Percentiles rank a stretch among this genome's conserved stretches.
phyloP scores from a whole-genome alignment of 2,797 vertebrate genomes.

The Myotis pilosus region DNA sequence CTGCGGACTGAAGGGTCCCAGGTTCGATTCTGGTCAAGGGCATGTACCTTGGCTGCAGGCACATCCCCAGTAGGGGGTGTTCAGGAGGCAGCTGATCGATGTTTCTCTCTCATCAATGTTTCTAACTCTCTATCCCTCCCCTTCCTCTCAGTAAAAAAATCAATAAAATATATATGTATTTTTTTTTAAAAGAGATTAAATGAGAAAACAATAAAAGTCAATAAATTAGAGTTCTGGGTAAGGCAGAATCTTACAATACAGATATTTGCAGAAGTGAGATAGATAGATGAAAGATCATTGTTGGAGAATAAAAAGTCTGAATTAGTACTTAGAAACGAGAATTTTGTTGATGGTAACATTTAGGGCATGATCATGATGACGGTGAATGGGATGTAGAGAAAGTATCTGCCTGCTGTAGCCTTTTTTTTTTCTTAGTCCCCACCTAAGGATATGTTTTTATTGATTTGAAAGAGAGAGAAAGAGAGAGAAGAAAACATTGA shows the following conservation, averaged over 20 bases:
- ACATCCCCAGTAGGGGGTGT: no score
- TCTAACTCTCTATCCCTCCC: no score
- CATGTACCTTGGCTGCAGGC: no score
- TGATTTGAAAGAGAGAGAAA: background rate
- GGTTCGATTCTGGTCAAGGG: no score
- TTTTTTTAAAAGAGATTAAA: background rate
- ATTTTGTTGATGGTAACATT: background rate
- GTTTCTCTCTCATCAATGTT: no score
- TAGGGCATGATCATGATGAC: background rate
- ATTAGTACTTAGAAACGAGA: background rate
- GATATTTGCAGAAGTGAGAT: background rate
- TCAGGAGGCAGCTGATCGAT: no score
- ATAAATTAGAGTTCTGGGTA: background rate
- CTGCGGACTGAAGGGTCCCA: no score
- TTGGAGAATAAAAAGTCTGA: background rate
- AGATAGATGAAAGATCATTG: background rate
- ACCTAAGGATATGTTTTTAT: background rate
- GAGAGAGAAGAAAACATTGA: no score
- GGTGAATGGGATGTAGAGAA: background rate
- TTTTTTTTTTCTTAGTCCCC: background rate
- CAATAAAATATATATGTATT: no score
- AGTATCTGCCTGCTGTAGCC: background rate
- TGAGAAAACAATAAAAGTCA: background rate
- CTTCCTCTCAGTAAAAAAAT: no score
- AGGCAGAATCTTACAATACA: background rate